Evolutionary conservation across 1,140 invertebrate species (phyloP).

Genomic region (Cotesia vestalis): DNA sequence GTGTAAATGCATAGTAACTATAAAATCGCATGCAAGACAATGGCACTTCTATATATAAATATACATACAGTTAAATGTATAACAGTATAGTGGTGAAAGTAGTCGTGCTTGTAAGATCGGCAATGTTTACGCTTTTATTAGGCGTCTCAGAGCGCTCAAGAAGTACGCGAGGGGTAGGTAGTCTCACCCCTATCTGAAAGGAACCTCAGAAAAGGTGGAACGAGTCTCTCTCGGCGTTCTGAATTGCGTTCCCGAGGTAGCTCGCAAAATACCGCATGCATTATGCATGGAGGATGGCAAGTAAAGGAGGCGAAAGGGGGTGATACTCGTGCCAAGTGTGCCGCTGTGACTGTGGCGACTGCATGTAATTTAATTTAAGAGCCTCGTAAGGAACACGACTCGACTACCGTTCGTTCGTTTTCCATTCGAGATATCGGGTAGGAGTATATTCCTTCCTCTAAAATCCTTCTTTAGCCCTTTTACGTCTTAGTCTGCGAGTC

Average conservation of each 20-base stretch:
- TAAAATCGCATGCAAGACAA: too few species aligned
- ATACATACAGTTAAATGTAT: too few species aligned
- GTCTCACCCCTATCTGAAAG: background rate
- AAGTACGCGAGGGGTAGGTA: constrained; percentile 10
- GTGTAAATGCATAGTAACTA: too few species aligned
- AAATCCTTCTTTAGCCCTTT: constrained; percentile 8
- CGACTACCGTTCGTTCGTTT: constrained; percentile 21
- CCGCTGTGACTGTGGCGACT: constrained; percentile 59
- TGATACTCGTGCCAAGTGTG: constrained; percentile 59
- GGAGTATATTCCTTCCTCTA: background rate
- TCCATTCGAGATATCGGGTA: constrained; percentile 27
- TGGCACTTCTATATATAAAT: too few species aligned
- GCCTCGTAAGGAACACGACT: constrained; percentile 55
- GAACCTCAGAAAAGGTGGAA: constrained; percentile 19
- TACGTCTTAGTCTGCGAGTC: background rate
- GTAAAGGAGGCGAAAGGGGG: background rate
- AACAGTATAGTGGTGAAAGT: too few species aligned
- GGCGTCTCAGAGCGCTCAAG: constrained; percentile 8
- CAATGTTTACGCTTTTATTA: constrained; percentile 18
- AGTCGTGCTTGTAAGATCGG: too few species aligned
- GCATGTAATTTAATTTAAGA: constrained; percentile 64
- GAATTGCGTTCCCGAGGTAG: constrained; percentile 43
- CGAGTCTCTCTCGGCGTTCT: constrained; percentile 20
- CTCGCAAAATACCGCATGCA: constrained; percentile 63
- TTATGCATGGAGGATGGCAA: constrained; percentile 53